Conservation (phyloP, 2,113 vertebrate genomes). For the Scatophagus argus region DNA sequence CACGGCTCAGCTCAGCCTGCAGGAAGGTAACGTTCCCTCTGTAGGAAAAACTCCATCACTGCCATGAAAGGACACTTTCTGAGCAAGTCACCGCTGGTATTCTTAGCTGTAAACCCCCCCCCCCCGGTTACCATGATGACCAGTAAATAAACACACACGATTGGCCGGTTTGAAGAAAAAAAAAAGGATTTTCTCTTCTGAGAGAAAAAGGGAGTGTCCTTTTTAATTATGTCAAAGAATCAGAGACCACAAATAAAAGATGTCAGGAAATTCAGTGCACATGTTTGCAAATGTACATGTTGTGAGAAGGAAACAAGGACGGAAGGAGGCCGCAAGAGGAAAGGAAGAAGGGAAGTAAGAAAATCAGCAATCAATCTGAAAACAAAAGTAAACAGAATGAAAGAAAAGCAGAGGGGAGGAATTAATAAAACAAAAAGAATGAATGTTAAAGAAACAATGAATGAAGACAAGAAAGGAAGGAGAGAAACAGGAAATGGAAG, state of each 20-base stretch:
- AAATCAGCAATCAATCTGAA: too few relatives aligned
- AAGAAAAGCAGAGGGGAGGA: too few relatives aligned
- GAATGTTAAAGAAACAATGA: too few relatives aligned
- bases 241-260: not conserved
- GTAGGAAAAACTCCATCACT: conserved; percentile 72
- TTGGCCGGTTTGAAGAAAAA: conserved; percentile 33
- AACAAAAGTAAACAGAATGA: too few relatives aligned
- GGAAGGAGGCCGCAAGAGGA: not conserved
- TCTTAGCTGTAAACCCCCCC: conserved; percentile 72
- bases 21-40: conserved; percentile 82
- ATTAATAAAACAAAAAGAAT: too few relatives aligned
- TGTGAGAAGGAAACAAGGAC: not conserved
- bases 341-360: not conserved
- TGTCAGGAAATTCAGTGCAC: not conserved
- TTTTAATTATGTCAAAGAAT: not conserved
- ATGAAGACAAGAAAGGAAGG: not conserved
- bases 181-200: not conserved
- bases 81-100: conserved; percentile 45
- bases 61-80: conserved; percentile 77
- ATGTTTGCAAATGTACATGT: too few relatives aligned
- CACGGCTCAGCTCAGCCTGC: conserved; percentile 52
- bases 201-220: conserved; percentile 20
- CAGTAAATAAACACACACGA: conserved; percentile 70
- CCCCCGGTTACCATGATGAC: conserved; percentile 73
- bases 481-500: not conserved